These are phyloP conservation scores for Acropternis orthonyx DNA, from an alignment of 2,797 vertebrate species.

Conservation along the genomic window DNA sequence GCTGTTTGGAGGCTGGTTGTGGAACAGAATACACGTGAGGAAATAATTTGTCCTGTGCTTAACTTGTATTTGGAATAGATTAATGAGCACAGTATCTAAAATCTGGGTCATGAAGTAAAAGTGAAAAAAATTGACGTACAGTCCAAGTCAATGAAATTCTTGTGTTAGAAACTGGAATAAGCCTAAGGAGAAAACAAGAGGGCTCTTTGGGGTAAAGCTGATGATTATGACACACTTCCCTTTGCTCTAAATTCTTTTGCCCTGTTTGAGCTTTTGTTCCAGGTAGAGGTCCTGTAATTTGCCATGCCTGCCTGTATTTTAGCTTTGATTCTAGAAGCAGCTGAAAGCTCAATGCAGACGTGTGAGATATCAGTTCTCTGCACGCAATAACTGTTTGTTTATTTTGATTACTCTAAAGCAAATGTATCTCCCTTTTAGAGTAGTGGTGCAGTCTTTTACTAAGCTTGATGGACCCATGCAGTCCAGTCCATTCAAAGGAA, in stretches of 20 bases:
- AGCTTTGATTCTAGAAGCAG: neutral
- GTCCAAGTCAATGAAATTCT: neutral
- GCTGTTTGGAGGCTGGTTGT: neutral
- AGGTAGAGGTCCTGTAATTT: neutral
- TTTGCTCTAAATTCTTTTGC: neutral
- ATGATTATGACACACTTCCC: neutral
- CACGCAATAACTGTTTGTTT: neutral
- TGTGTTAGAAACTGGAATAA: neutral
- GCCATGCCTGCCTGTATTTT: neutral
- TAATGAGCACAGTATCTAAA: neutral
- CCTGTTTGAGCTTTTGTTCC: neutral
- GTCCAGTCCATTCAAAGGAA: neutral
- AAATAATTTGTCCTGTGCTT: neutral
- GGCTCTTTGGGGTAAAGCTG: neutral
- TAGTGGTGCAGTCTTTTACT: neutral
- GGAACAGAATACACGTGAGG: neutral
- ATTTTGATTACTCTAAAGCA: neutral
- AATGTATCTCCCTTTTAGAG: neutral
- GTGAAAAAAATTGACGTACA: neutral
- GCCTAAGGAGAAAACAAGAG: neutral
- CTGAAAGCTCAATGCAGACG: neutral
- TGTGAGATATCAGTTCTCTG: neutral
- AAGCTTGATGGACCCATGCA: neutral
- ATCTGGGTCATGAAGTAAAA: conserved; percentile 1
- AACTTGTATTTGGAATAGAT: neutral